Base-by-base conservation (phyloP, 2,113 vertebrate species). In the Australoheros scitulus region DNA sequence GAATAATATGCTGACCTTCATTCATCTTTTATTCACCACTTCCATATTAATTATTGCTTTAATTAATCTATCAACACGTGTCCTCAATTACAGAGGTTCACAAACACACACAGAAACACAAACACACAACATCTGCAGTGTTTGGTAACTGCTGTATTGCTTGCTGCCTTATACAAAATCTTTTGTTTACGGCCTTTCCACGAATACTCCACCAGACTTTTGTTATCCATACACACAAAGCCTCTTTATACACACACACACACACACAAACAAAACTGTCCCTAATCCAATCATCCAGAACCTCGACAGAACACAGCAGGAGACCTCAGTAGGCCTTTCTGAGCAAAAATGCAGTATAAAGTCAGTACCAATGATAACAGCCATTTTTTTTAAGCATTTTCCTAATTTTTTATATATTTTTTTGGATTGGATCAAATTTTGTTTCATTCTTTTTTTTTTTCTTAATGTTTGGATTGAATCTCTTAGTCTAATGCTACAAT, bases 51-150 rank as follows among this genome's bases (percentile, higher is more conserved):
- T 86, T 76, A 80, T 85, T 82, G 61, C 64, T 86, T 88, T 80
- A 89, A 88, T 90, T 83, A 87, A 89, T 85, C 75, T n/a, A 63
- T 87, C 68, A 87, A 78, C 80, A 89, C 2, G 11, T 84, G 58
- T 87, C 65, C 20, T 83, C 59, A 77, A 55, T 78, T 86, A 76
- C 2, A 60, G n/a, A 26, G 4, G 0, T 4, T 6, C 34, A 58
- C 52, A 77, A 26, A 50, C 22, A 50, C 60, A 60, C 47, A 77
- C 18, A 24, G 3, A 41, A 41, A 41, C 65, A 32, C 43, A 55
- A 41, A 60, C n/a, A 29, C 34, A 56, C 43, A 22, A 24, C 38
- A 36, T 75, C 41, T 65, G 55, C 29, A 38, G 8, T 34, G 55
- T 56, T 65, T 38, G 61, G 72, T 29, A 55, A 56, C 34, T 18